Conservation (phyloP, 2,888 invertebrate species). For the Seira musarum region DNA sequence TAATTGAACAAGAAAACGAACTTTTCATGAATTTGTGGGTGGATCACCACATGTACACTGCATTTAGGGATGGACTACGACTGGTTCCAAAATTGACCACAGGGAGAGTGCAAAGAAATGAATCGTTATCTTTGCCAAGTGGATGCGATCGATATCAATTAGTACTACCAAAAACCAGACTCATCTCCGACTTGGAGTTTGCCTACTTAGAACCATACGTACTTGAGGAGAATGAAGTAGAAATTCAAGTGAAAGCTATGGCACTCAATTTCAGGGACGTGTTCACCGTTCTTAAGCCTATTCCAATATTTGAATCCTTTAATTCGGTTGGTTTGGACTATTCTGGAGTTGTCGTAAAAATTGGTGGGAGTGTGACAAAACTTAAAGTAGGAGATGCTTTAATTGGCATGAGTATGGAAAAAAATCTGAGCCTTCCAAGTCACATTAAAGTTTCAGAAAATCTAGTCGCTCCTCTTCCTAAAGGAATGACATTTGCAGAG, state of each 20-base stretch:
- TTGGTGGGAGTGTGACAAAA: constrained; percentile 28
- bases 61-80: constrained; percentile 11
- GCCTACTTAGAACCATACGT: not conserved
- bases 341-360: constrained; percentile 30
- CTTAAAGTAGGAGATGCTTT: constrained; percentile 39
- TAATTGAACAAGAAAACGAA: not conserved
- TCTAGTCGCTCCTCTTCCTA: not conserved
- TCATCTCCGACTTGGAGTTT: constrained; percentile 44
- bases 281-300: constrained; percentile 50
- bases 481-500: constrained; percentile 29
- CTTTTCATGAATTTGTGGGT: constrained; percentile 26
- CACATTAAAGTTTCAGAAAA: constrained; percentile 16
- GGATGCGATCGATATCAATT: constrained; percentile 40
- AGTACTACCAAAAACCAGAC: constrained; percentile 29
- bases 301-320: constrained; percentile 26
- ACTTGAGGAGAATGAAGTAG: constrained; percentile 29
- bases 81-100: not conserved
- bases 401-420: constrained; percentile 25
- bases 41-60: not conserved
- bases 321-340: constrained; percentile 47
- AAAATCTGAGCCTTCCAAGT: constrained; percentile 33
- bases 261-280: constrained; percentile 53
- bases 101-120: not conserved
- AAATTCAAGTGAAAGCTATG: constrained; percentile 33
- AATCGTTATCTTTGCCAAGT: constrained; percentile 20